Evolutionary conservation across 2,797 vertebrate species (phyloP).

Genomic region (Kryptolebias ocellatus): DNA sequence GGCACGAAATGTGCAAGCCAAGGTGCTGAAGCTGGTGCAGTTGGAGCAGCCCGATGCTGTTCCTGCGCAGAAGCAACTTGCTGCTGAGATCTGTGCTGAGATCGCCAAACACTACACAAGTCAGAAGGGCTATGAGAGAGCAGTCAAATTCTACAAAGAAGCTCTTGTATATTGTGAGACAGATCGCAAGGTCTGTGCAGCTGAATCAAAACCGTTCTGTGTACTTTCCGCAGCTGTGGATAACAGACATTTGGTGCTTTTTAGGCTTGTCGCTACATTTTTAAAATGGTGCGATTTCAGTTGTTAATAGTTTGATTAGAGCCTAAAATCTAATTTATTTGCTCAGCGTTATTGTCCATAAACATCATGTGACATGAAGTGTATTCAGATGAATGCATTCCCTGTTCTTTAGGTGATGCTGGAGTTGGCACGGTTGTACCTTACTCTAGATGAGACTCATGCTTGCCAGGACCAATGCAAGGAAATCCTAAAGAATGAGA

Average conservation of each 20-base stretch:
- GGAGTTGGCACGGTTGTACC: slow-evolving; percentile 92
- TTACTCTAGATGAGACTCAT: slow-evolving; percentile 89
- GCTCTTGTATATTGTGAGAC: slow-evolving; percentile 97
- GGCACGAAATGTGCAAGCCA: slow-evolving; percentile 94
- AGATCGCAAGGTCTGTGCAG: slow-evolving; percentile 92
- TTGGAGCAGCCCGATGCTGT: slow-evolving; percentile 92
- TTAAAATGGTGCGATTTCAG: slow-evolving; percentile 20
- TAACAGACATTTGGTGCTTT: slow-evolving; percentile 52
- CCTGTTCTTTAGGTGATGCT: slow-evolving; percentile 88
- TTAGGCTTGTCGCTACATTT: slow-evolving; percentile 31
- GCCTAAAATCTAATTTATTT: slow-evolving; percentile 4
- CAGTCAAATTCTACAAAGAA: slow-evolving; percentile 99
- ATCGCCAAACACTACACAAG: slow-evolving; percentile 94
- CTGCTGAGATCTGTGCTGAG: slow-evolving; percentile 95
- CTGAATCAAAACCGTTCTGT: slow-evolving; percentile 77
- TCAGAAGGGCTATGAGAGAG: slow-evolving; percentile 94
- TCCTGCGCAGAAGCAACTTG: slow-evolving; percentile 90
- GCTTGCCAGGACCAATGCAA: slow-evolving; percentile 92
- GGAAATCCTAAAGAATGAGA: slow-evolving; percentile 90
- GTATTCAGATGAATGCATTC: slow-evolving; percentile 15
- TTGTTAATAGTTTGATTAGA: slow-evolving; percentile 31
- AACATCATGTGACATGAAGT: slow-evolving; percentile 21
- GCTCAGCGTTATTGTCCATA: slow-evolving; percentile 8
- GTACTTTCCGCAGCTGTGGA: slow-evolving; percentile 81
- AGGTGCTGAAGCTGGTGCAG: slow-evolving; percentile 92